phyloP scores from a whole-genome alignment of 2,797 vertebrate species.

The Crocodylus rhombifer region DNA sequence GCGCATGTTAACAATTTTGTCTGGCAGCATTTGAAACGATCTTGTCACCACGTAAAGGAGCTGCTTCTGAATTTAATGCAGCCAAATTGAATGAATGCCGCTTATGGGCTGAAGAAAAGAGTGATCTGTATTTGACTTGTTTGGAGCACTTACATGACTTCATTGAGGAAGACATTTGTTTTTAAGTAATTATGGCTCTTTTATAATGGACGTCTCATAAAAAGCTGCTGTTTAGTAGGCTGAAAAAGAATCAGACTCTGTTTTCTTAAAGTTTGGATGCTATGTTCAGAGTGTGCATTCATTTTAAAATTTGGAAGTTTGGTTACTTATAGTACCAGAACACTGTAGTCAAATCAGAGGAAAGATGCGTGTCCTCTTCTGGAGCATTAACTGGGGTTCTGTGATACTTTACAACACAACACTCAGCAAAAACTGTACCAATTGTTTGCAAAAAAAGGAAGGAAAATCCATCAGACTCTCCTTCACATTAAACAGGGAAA shows the following conservation, averaged over 20 bases:
- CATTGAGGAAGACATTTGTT: not conserved
- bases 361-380: not conserved
- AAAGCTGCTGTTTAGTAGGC: not conserved
- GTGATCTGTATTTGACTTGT: not conserved
- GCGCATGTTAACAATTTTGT: not conserved
- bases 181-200: not conserved
- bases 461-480: not conserved
- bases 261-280: not conserved
- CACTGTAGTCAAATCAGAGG: not conserved
- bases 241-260: not conserved
- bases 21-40: constrained; percentile 27
- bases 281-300: not conserved
- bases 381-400: not conserved
- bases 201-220: not conserved
- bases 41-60: not conserved
- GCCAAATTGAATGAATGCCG: not conserved
- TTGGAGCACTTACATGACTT: not conserved
- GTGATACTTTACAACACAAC: not conserved
- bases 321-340: not conserved
- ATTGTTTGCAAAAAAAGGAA: not conserved
- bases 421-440: not conserved
- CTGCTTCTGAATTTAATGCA: not conserved
- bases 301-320: not conserved
- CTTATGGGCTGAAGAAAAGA: not conserved
- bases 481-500: not conserved